phyloP scores from a whole-genome alignment of 2,888 invertebrate genomes.

The Callyntrura guangdongensis region DNA sequence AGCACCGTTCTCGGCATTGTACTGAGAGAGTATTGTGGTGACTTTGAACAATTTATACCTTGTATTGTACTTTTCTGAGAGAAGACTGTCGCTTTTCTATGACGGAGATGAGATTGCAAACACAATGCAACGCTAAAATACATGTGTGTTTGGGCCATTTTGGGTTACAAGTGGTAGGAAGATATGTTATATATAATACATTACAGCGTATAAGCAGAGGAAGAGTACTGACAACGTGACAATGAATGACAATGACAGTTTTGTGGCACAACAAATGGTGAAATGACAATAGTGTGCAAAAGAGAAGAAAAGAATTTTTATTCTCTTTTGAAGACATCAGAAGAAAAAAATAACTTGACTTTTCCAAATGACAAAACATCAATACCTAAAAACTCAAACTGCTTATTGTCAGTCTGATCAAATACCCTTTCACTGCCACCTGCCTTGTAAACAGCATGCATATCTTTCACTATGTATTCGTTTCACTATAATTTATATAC shows the following conservation, averaged over 20 bases:
- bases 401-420: too few relatives aligned
- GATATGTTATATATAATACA: slow-evolving; percentile 11
- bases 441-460: neutral
- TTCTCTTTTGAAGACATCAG: slow-evolving; percentile 28
- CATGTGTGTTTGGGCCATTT: slow-evolving; percentile 38
- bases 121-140: slow-evolving; percentile 18
- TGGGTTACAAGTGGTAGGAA: slow-evolving; percentile 36
- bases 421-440: too few relatives aligned
- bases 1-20: slow-evolving; percentile 25
- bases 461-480: neutral
- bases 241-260: slow-evolving; percentile 71
- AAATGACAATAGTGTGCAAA: slow-evolving; percentile 34
- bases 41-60: slow-evolving; percentile 61
- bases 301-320: slow-evolving; percentile 52
- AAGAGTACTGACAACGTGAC: slow-evolving; percentile 71
- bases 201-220: slow-evolving; percentile 28
- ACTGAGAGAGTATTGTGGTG: slow-evolving; percentile 37
- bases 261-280: slow-evolving; percentile 60
- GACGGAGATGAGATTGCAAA: slow-evolving; percentile 57
- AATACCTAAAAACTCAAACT: too few relatives aligned
- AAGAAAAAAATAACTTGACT: slow-evolving; percentile 39
- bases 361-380: neutral
- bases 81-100: slow-evolving; percentile 17
- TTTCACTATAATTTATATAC: too few relatives aligned
- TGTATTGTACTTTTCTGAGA: slow-evolving; percentile 49